Conservation (phyloP, 2,113 vertebrate genomes). For the Sceloporus undulatus region DNA sequence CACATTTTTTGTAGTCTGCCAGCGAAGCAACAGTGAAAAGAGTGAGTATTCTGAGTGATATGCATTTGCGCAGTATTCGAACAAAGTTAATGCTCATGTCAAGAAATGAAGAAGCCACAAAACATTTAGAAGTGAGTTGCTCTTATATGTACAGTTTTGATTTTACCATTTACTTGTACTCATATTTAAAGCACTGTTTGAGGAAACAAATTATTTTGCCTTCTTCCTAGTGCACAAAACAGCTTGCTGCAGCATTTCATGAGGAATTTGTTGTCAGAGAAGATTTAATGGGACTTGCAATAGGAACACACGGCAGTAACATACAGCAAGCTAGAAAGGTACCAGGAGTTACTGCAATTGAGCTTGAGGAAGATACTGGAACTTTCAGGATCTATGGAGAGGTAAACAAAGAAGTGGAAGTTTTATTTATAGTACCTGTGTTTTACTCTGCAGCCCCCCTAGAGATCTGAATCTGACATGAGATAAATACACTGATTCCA, state of each 20-base stretch:
- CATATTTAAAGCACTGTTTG: not conserved
- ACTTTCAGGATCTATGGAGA: slow-evolving; percentile 88
- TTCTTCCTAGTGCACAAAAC: slow-evolving; percentile 82
- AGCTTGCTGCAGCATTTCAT: slow-evolving; percentile 87
- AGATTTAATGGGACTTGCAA: slow-evolving; percentile 88
- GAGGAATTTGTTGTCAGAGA: slow-evolving; percentile 88
- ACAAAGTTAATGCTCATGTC: slow-evolving; percentile 88
- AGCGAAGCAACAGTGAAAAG: slow-evolving; percentile 87
- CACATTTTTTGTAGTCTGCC: slow-evolving; percentile 76
- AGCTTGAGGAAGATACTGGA: slow-evolving; percentile 85
- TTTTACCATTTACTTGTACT: not conserved
- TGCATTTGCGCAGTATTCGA: slow-evolving; percentile 88
- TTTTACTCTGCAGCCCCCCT: not conserved
- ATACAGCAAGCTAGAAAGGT: slow-evolving; percentile 87
- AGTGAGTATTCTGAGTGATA: slow-evolving; percentile 87
- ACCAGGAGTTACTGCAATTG: slow-evolving; percentile 86
- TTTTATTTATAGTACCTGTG: not conserved
- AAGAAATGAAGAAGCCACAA: slow-evolving; percentile 86
- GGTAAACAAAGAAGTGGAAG: slow-evolving; percentile 65
- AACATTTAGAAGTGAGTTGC: slow-evolving; percentile 84
- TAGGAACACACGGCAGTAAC: slow-evolving; percentile 87
- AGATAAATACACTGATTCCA: not conserved
- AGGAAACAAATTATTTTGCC: slow-evolving; percentile 47
- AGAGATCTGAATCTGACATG: not conserved
- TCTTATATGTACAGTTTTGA: slow-evolving; percentile 22